These are phyloP conservation scores for Antheraea pernyi DNA, from an alignment of 1,140 invertebrate species.

Conservation along the genomic window DNA sequence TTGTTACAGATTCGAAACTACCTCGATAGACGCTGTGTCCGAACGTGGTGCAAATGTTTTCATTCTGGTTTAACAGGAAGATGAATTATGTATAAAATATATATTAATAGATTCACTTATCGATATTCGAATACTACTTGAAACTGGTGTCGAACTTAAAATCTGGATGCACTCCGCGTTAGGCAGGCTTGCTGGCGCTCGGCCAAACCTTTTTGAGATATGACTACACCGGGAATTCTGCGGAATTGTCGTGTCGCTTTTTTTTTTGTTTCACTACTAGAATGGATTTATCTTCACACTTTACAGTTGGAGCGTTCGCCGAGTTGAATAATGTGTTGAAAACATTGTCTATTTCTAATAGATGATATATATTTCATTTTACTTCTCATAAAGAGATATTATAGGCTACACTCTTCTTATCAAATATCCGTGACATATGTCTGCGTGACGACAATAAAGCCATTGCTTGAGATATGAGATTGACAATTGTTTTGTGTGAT, in stretches of 20 bases:
- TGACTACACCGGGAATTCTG: conserved; percentile 21
- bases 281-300: conserved; percentile 22
- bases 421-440: too few relatives aligned
- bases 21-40: too few relatives aligned
- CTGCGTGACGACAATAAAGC: too few relatives aligned
- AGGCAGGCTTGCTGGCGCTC: conserved; percentile 3
- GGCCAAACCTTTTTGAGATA: conserved; percentile 23
- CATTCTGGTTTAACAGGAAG: not conserved
- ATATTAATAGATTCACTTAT: not conserved
- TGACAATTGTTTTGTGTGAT: too few relatives aligned
- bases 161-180: conserved; percentile 1
- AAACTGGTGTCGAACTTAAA: conserved; percentile 10
- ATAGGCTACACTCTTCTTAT: too few relatives aligned
- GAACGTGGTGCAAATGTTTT: too few relatives aligned
- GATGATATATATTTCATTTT: not conserved
- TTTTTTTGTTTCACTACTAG: conserved; percentile 10
- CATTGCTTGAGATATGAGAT: too few relatives aligned
- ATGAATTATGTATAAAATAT: not conserved
- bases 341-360: not conserved
- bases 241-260: conserved; percentile 16
- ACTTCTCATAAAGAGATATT: not conserved
- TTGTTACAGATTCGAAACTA: too few relatives aligned
- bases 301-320: not conserved
- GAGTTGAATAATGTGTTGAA: conserved; percentile 3
- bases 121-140: conserved; percentile 5